These are phyloP conservation scores for Machimus atricapillus DNA, from an alignment of 2,888 invertebrate species.

Conservation along the genomic window DNA sequence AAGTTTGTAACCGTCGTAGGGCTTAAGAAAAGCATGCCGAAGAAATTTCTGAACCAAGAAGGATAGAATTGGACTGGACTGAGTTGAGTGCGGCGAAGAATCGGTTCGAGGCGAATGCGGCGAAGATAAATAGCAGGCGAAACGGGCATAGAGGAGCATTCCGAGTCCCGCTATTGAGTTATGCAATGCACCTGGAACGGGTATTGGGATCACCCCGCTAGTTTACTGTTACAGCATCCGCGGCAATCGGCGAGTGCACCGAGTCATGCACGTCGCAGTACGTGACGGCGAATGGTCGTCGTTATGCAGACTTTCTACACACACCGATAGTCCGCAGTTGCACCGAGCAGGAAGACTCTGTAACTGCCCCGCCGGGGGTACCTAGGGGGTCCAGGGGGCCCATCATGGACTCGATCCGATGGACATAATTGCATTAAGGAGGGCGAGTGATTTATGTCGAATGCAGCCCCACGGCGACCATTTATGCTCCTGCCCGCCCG, in stretches of 20 bases:
- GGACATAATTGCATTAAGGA: constrained; percentile 23
- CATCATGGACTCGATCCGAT: neutral
- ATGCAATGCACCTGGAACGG: constrained; percentile 32
- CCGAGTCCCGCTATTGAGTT: constrained; percentile 21
- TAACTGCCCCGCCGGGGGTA: neutral
- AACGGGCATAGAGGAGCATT: neutral
- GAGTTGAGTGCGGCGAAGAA: neutral
- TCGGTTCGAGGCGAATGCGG: neutral
- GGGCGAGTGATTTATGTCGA: constrained; percentile 19
- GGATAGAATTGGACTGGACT: neutral
- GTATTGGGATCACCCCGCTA: constrained; percentile 30
- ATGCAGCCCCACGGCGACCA: neutral
- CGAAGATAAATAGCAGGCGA: neutral
- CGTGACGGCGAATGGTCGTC: constrained; percentile 6
- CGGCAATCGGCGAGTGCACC: neutral
- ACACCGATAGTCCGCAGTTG: neutral
- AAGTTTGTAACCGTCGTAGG: neutral
- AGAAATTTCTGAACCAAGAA: neutral
- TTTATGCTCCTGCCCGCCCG: neutral
- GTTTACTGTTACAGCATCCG: constrained; percentile 33
- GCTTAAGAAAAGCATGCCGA: neutral
- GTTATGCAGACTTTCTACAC: neutral
- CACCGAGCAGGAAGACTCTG: neutral
- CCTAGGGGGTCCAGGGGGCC: neutral
- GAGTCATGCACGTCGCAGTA: neutral